Evolutionary conservation across 2,888 invertebrate genomes (phyloP).

Genomic region (Tholera decimalis): DNA sequence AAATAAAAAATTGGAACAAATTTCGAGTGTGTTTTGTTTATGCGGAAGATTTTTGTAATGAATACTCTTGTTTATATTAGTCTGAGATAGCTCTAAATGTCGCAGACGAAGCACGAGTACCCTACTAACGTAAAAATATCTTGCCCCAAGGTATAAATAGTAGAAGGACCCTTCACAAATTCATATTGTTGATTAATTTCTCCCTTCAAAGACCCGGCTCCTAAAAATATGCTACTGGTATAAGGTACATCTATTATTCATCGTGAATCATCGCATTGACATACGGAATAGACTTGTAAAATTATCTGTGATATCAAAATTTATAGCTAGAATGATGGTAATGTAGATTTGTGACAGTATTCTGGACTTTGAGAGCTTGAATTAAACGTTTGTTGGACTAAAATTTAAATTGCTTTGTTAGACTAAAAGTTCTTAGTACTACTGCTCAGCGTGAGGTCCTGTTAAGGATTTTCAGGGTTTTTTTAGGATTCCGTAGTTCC

Average conservation of each 20-base stretch:
- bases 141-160: conserved; percentile 4
- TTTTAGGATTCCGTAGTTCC: no score
- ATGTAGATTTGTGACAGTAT: neutral
- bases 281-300: neutral
- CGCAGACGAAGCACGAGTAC: no score
- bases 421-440: neutral
- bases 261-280: conserved; percentile 12
- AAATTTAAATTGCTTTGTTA: no score
- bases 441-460: neutral
- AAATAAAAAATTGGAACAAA: no score
- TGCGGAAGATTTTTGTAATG: no score
- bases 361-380: neutral
- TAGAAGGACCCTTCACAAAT: neutral
- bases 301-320: conserved; percentile 15
- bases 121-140: neutral
- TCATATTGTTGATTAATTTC: conserved; percentile 28
- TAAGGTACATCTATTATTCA: conserved; percentile 35
- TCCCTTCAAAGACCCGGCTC: neutral
- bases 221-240: conserved; percentile 7
- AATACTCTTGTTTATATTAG: no score
- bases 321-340: neutral
- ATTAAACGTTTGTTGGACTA: no score
- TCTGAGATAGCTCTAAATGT: no score
- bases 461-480: no score
- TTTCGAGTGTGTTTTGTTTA: no score